These are phyloP conservation scores for Borostomias antarcticus DNA, from an alignment of 2,797 vertebrate genomes.

Conservation along the genomic window DNA sequence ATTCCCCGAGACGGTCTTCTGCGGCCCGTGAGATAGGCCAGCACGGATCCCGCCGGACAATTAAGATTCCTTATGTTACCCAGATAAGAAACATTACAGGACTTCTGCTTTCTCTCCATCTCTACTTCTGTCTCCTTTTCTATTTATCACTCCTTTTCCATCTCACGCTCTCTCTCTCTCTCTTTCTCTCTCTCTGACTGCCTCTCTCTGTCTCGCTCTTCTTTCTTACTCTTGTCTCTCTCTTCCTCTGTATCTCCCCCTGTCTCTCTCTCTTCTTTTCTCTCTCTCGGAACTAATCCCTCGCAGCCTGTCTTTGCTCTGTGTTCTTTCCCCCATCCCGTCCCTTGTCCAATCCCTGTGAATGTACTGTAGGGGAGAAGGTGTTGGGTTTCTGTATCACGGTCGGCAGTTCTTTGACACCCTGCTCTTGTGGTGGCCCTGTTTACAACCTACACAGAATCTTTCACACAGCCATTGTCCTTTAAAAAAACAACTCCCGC, in stretches of 20 bases:
- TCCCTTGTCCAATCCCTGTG: slow-evolving; percentile 26
- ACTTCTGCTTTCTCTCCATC: slow-evolving; percentile 48
- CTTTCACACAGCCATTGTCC: no score
- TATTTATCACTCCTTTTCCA: no score
- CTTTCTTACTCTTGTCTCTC: slow-evolving; percentile 14
- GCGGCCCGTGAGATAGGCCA: slow-evolving; percentile 61
- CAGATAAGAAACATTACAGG: slow-evolving; percentile 60
- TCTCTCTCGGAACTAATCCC: neutral
- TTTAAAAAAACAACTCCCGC: no score
- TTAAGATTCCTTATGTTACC: slow-evolving; percentile 63
- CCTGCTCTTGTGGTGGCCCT: slow-evolving; percentile 29
- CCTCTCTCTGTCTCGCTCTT: slow-evolving; percentile 13
- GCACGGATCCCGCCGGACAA: slow-evolving; percentile 54
- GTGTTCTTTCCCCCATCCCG: neutral
- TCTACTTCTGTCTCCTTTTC: slow-evolving; percentile 27
- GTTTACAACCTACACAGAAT: slow-evolving; percentile 41
- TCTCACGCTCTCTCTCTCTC: neutral
- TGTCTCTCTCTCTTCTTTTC: slow-evolving; percentile 20
- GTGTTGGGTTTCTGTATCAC: slow-evolving; percentile 42
- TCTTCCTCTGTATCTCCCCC: slow-evolving; percentile 11
- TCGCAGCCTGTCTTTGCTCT: neutral
- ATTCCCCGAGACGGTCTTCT: slow-evolving; percentile 53
- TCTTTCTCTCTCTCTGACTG: slow-evolving; percentile 1
- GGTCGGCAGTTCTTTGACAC: slow-evolving; percentile 40
- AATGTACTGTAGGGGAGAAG: slow-evolving; percentile 13